Evolutionary conservation across 2,797 vertebrate genomes (phyloP).

Genomic region (Pteropus rufus): DNA sequence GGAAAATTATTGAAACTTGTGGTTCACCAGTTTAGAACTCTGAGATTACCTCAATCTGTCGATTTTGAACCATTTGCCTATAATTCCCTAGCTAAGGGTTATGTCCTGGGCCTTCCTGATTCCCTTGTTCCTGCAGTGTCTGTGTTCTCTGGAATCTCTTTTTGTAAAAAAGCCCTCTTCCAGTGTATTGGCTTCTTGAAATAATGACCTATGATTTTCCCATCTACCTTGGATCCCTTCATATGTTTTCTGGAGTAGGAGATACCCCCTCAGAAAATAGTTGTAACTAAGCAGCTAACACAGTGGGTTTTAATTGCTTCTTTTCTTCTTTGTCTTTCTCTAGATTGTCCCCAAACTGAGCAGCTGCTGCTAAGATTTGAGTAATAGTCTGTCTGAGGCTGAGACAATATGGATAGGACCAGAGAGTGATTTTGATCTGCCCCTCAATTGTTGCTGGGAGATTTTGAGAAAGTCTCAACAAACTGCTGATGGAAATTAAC

Average conservation of each 20-base stretch:
- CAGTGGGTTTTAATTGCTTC: neutral
- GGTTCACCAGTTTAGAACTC: neutral
- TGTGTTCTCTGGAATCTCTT: neutral
- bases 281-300: neutral
- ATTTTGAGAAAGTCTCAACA: neutral
- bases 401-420: neutral
- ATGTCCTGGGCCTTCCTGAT: neutral
- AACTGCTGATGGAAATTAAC: neutral
- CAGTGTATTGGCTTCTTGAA: neutral
- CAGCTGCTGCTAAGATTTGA: neutral
- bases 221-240: neutral
- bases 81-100: neutral
- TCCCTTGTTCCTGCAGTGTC: neutral
- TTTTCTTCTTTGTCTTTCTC: neutral
- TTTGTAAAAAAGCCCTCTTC: neutral
- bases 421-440: neutral
- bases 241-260: neutral
- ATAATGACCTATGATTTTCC: neutral
- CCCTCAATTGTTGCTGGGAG: neutral
- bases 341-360: neutral
- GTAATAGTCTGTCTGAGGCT: neutral
- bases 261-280: neutral
- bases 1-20: neutral
- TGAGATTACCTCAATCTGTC: neutral
- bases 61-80: neutral